These are phyloP conservation scores for Caenorhabditis latens DNA, from an alignment of 1,140 invertebrate genomes.

Conservation along the genomic window DNA sequence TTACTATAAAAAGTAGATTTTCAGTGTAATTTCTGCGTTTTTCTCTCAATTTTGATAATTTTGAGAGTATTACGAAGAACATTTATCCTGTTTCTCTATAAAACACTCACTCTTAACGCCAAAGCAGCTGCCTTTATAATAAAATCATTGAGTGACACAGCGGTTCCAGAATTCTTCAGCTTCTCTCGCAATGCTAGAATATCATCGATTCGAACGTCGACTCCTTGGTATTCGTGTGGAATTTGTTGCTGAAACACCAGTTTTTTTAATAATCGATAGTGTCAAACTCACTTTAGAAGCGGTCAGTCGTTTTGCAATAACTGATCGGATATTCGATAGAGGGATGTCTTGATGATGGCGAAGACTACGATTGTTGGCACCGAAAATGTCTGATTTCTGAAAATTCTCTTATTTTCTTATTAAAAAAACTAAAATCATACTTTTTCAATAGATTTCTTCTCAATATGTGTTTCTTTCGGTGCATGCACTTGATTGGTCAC, in stretches of 20 bases:
- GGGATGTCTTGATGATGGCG: slow-evolving; percentile 53
- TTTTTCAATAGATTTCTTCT: slow-evolving; percentile 42
- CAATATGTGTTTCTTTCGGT: slow-evolving; percentile 5
- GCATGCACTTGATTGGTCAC: slow-evolving; percentile 1
- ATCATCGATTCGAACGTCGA: slow-evolving; percentile 21
- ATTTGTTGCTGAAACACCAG: slow-evolving; percentile 15
- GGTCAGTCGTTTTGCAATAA: slow-evolving; percentile 57
- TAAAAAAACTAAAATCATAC: background rate
- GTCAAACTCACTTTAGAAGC: background rate
- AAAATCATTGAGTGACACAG: slow-evolving; percentile 59
- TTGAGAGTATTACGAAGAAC: background rate
- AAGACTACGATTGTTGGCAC: background rate
- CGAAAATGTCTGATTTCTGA: slow-evolving; percentile 40
- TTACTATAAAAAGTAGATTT: background rate
- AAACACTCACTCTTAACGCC: slow-evolving; percentile 2
- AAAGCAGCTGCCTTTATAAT: slow-evolving; percentile 57
- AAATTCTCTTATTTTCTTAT: slow-evolving; percentile 6
- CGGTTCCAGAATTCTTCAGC: slow-evolving; percentile 45
- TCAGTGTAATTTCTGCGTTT: too few species aligned
- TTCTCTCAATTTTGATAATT: too few species aligned
- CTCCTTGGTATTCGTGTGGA: slow-evolving; percentile 49
- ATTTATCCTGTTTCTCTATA: background rate
- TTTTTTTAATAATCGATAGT: background rate
- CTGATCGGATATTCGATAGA: slow-evolving; percentile 40
- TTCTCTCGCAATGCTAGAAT: slow-evolving; percentile 19